Conservation (phyloP, 2,888 invertebrate genomes). For the Caenorhabditis wallacei region DNA sequence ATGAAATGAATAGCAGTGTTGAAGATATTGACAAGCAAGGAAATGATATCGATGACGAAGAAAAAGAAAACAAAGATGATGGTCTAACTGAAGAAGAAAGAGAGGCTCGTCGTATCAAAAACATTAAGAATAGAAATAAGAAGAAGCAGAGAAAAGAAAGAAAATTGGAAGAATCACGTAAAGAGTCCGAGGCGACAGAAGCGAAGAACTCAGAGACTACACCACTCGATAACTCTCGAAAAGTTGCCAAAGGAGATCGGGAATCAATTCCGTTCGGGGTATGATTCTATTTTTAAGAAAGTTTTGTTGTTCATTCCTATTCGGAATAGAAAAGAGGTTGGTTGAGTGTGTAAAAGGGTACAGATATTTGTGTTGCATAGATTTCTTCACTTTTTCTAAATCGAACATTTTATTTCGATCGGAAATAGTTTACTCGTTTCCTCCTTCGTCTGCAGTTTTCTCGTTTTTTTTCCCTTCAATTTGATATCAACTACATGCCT, state of each 20-base stretch:
- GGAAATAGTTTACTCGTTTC: too few relatives aligned
- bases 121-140: conserved; percentile 28
- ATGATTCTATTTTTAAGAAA: not conserved
- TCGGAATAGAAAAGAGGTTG: not conserved
- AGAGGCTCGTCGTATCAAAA: conserved; percentile 43
- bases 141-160: conserved; percentile 40
- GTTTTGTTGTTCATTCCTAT: not conserved
- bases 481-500: too few relatives aligned
- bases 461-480: too few relatives aligned
- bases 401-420: too few relatives aligned
- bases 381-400: too few relatives aligned
- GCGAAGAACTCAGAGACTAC: not conserved
- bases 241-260: not conserved
- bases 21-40: conserved; percentile 23
- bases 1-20: conserved; percentile 19
- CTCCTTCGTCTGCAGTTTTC: too few relatives aligned
- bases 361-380: too few relatives aligned
- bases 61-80: conserved; percentile 32
- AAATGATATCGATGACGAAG: conserved; percentile 21
- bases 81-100: conserved; percentile 27
- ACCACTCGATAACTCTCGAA: not conserved
- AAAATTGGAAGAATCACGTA: not conserved
- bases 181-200: not conserved
- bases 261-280: not conserved
- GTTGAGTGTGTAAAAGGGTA: too few relatives aligned